Evolutionary conservation across 2,888 invertebrate genomes (phyloP), one percentile per base, ranked within the genome.

Genomic region (Trachelus iudaicus): DNA sequence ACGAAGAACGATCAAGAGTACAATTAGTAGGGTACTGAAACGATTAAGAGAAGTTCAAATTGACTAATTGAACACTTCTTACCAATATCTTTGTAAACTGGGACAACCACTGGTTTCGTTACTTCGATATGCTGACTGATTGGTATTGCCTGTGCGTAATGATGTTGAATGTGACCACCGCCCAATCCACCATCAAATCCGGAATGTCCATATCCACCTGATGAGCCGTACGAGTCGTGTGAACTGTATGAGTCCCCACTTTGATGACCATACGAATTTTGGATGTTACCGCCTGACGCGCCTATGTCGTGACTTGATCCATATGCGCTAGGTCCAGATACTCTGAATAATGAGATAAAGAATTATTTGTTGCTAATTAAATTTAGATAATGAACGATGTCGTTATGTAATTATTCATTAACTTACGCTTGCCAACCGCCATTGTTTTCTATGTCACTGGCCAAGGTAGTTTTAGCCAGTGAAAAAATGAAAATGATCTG

Each of bases 51-150:
- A 15, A 30, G 15, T 11, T n/a, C 15, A 33, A 69, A 40, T 33
- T n/a, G 23, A 37, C 13, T 77, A 40, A 69, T 23, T 34, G n/a
- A 73, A 37, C n/a, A 6, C 9, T 56, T 56, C 84, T 84, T 81
- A 89, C 95, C 93, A 0, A 95, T 91, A 86, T 95, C 94, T 87
- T 94, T 95, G 85, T 94, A 94, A 69, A 95, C 93, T 73, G 95
- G 95, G 75, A 95, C 93, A 0, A 94, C 93, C 74, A 95, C 94
- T 0, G 95, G 95, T 83, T 93, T 95, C 37, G 94, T 94, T 86
- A 95, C 93, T 87, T 95, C 94, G 0, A 95, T 92, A 83, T 95
- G 95, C 79, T 94, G 93, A 81, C 93, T 93, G 75, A 94, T 92
- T 0, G 94, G 93, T 76, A 93, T 93, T 0, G 93, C 92, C 34